A percentile compares a stretch with the other conserved stretches of the same genome.
Evolutionary conservation across 2,797 vertebrate genomes (phyloP).

Genomic region (Tokudaia muenninki): DNA sequence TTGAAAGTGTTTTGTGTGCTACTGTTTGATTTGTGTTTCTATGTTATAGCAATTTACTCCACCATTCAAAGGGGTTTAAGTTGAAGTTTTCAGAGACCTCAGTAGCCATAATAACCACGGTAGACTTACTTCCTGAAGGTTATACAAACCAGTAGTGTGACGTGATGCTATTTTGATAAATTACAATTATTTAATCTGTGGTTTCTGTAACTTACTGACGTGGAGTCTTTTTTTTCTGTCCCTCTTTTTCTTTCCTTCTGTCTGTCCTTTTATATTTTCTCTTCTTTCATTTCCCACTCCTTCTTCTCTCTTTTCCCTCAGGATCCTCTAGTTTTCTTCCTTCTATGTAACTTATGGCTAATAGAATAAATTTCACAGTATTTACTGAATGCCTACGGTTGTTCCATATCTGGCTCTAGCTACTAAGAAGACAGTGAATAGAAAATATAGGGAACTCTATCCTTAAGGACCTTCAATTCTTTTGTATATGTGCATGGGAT

Average conservation of each 20-base stretch:
- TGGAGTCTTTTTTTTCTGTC: not conserved
- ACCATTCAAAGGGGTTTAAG: not conserved
- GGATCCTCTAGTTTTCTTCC: not conserved
- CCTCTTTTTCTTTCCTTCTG: not conserved
- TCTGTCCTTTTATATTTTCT: not conserved
- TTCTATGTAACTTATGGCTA: not conserved
- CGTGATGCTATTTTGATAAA: not conserved
- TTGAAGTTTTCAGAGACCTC: not conserved
- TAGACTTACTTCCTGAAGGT: not conserved
- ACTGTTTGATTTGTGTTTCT: not conserved
- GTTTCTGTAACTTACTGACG: slow-evolving; percentile 1
- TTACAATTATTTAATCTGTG: not conserved
- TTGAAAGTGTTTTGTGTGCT: not conserved
- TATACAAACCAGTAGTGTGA: not conserved
- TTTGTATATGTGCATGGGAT: not conserved
- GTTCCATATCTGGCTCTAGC: not conserved
- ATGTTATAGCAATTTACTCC: not conserved
- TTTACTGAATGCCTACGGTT: not conserved
- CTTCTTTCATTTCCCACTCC: not conserved
- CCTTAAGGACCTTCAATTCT: not conserved
- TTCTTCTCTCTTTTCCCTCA: not conserved
- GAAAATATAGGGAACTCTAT: not conserved
- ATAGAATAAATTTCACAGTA: not conserved
- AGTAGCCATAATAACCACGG: not conserved
- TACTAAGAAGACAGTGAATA: not conserved